Evolutionary conservation across 2,888 invertebrate species (phyloP).

Genomic region (Dastarcus helophoroides): DNA sequence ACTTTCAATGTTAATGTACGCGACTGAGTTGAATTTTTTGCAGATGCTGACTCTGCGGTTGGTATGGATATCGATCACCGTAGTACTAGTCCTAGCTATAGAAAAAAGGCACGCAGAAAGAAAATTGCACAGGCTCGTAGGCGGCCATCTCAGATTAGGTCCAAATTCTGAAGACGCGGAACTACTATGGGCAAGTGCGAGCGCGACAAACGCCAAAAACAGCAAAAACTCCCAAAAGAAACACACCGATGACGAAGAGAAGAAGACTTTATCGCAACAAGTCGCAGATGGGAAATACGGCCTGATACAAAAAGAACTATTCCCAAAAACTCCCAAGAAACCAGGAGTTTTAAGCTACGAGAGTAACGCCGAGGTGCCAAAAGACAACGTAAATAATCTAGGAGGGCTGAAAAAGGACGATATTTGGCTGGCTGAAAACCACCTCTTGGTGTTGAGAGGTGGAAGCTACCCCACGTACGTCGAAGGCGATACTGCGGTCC

Average conservation of each 20-base stretch:
- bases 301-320: conserved; percentile 74
- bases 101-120: conserved; percentile 27
- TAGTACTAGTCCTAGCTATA: conserved; percentile 14
- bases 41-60: conserved; percentile 17
- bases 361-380: conserved; percentile 67
- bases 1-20: too few species aligned
- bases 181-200: conserved; percentile 19
- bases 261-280: conserved; percentile 79
- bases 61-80: conserved; percentile 16
- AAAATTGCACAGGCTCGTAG: conserved; percentile 55
- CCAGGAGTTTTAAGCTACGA: conserved; percentile 74
- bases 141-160: conserved; percentile 47
- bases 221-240: conserved; percentile 9
- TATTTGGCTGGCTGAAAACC: conserved; percentile 85
- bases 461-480: conserved; percentile 52
- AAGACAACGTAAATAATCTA: conserved; percentile 66
- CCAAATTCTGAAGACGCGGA: conserved; percentile 30
- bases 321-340: conserved; percentile 55
- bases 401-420: conserved; percentile 77
- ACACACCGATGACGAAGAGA: conserved; percentile 52
- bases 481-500: conserved; percentile 33
- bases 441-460: conserved; percentile 70
- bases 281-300: conserved; percentile 86
- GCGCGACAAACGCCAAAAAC: conserved; percentile 16
- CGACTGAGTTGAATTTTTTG: too few species aligned